Base-by-base conservation (phyloP, 1,140 invertebrate species). In the Phocides pigmalion region DNA sequence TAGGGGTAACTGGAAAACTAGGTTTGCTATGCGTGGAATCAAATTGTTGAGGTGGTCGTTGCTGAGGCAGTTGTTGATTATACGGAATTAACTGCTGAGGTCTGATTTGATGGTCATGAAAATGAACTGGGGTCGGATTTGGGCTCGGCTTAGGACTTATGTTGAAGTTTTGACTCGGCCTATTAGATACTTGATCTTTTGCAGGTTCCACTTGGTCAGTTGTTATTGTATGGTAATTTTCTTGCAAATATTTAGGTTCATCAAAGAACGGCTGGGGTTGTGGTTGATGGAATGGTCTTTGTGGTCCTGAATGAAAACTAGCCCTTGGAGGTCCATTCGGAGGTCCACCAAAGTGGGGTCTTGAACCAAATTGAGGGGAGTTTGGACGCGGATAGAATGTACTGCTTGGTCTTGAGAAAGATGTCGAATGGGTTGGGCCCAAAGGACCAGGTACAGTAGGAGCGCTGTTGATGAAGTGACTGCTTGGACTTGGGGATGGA, bases 201-300 rank as follows among this genome's bases (percentile, higher is more conserved):
- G 81, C 76, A 44, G 82, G 76, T 41, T 91, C 84, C 14, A 91
- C 71, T 77, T 92, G 88, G 59, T 92, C 91, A 5, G 88, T 91
- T 32, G 90, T 92, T 35, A 92, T 92, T 4, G 91, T 92, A 59
- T 92, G 91, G 66, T 92, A 92, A 74, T 92, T 92, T 73, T 92
- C 89, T 79, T 92, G 90, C 62, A 92, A 83, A 66, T 92, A 92
- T 81, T 92, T 92, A 16, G 90, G 77, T 72, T 92, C 91, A 63
- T 92, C 90, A 68, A 92, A 92, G 68, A 74, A 90, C 61, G 66
- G 47, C 51, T 84, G 85, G 56, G 64, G 68, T 68, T 83, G 88
- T 14, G 78, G 74, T 70, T 82, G 79, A 64, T 86, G 81, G 70
- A 90, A 84, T 4, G 90, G 90, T 72, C 90, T 81, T 80, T 90